A percentile compares a stretch with the other conserved stretches of the same genome.
Conservation (phyloP, 2,888 invertebrate genomes). For the Isotomurus palustris region DNA sequence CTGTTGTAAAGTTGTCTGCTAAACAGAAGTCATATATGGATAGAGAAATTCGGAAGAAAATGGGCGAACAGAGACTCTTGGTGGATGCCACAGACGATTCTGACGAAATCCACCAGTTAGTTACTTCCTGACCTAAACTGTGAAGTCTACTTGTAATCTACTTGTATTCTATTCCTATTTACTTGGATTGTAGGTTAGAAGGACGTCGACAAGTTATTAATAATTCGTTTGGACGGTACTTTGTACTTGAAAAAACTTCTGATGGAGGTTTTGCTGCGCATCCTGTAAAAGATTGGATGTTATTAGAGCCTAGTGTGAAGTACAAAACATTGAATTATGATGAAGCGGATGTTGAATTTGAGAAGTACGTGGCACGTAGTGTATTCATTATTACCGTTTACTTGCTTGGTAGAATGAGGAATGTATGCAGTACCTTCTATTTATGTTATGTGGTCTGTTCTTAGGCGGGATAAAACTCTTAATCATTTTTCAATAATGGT, state of each 20-base stretch:
- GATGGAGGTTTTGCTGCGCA: not conserved
- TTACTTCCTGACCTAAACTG: no score
- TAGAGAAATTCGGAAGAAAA: no score
- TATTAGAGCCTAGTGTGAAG: not conserved
- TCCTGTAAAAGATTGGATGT: conserved; percentile 5
- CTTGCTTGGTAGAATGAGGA: not conserved
- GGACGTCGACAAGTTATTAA: not conserved
- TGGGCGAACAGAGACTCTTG: no score
- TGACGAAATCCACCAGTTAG: no score
- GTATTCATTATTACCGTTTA: not conserved
- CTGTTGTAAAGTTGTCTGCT: no score
- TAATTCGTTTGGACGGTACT: not conserved
- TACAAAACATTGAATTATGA: not conserved
- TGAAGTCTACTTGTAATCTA: no score
- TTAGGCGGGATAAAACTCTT: not conserved
- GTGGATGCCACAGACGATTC: no score
- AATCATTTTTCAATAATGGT: conserved; percentile 5
- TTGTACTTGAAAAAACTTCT: not conserved
- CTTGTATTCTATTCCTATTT: no score
- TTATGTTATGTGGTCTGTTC: not conserved
- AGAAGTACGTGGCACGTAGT: not conserved
- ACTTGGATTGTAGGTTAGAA: not conserved
- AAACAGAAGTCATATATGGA: no score
- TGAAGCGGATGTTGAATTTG: conserved; percentile 4
- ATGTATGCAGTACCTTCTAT: not conserved